Percentiles rank a stretch among this genome's conserved stretches.
Evolutionary conservation across 2,797 vertebrate genomes (phyloP).

Genomic region (Austrolebias charrua): DNA sequence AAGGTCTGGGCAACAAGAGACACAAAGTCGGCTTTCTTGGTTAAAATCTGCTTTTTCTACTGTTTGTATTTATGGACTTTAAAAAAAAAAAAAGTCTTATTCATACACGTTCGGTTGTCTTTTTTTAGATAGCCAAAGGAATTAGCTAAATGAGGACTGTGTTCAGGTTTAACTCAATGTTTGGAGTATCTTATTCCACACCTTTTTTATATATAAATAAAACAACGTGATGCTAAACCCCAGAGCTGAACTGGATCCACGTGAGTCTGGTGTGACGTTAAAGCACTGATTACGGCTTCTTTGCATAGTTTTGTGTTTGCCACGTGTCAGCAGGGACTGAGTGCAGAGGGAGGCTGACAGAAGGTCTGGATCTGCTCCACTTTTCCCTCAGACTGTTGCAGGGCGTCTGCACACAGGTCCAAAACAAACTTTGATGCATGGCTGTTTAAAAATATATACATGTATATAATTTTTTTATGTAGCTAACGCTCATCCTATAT

Average conservation of each 20-base stretch:
- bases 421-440: constrained; percentile 39
- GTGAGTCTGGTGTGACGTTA: background rate
- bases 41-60: constrained; percentile 38
- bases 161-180: too few relatives aligned
- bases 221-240: background rate
- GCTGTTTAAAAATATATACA: too few relatives aligned
- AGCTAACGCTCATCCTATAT: too few relatives aligned
- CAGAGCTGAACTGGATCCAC: background rate
- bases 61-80: constrained; percentile 42
- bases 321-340: constrained; percentile 76
- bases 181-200: too few relatives aligned
- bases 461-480: too few relatives aligned
- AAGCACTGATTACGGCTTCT: constrained; percentile 1
- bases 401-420: constrained; percentile 33
- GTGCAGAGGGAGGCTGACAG: constrained; percentile 76
- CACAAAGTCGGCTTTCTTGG: constrained; percentile 81
- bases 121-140: background rate
- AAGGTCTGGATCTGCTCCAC: constrained; percentile 69
- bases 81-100: constrained; percentile 53
- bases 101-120: constrained; percentile 21
- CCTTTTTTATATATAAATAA: background rate
- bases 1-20: constrained; percentile 84
- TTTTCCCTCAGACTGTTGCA: constrained; percentile 25
- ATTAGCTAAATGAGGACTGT: too few relatives aligned
- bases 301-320: constrained; percentile 57